Evolutionary conservation across 2,113 vertebrate species (phyloP), one percentile per base, ranked within the genome.

Genomic region (Scolopax mira): DNA sequence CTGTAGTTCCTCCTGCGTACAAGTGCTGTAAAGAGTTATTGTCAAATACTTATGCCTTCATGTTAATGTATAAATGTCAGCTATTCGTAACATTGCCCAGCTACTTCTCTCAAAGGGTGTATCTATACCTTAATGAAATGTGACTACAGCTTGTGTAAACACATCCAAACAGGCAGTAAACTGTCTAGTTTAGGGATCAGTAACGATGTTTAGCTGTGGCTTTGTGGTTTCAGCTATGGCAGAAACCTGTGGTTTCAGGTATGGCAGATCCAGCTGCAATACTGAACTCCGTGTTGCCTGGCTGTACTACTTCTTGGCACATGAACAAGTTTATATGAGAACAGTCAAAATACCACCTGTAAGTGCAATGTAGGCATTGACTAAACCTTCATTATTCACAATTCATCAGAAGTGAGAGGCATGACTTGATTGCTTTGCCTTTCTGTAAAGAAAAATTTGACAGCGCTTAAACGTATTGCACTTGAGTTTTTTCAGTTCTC

Each of bases 201-300:
- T 78, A 77, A 58, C 39, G 60, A 21, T 22, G 21, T 81, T 87
- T 79, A 90, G 33, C 78, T 92, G 70, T 85, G 70, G 33, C 35
- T 88, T 37, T 94, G 84, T 79, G 86, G 48, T 92, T 96, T 89
- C 42, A 61, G 52, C 10, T n/a, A n/a, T n/a, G n/a, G n/a, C n/a
- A n/a, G n/a, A n/a, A n/a, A n/a, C n/a, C n/a, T n/a, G n/a, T n/a
- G n/a, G n/a, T n/a, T n/a, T n/a, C n/a, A n/a, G n/a, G n/a, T n/a
- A 48, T 0, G 7, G 64, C 73, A 86, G 84, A 87, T 90, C 33
- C 61, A 74, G 42, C 80, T 94, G 89, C 51, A n/a, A 79, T 87
- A 25, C 77, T 73, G 54, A 72, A n/a, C 52, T 81, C 37, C 6
- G 0, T 13, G 42, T 18, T 92, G 83, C 65, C 60, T 79, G 81